phyloP scores from a whole-genome alignment of 2,888 invertebrate genomes.

The Melanargia galathea region DNA sequence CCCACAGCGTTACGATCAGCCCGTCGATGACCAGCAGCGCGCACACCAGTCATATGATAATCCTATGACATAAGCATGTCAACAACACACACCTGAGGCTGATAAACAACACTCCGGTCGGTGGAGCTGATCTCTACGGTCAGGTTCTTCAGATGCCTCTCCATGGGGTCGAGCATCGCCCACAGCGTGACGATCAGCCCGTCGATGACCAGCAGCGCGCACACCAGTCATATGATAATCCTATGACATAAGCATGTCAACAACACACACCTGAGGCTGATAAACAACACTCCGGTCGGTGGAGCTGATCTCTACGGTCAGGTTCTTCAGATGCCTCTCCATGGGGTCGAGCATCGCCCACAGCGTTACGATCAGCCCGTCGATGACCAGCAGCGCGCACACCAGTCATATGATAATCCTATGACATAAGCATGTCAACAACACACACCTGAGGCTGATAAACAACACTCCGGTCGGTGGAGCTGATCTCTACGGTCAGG shows the following conservation, averaged over 20 bases:
- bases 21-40: too few relatives aligned
- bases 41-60: too few relatives aligned
- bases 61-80: too few relatives aligned
- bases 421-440: background rate
- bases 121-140: too few relatives aligned
- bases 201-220: too few relatives aligned
- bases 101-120: too few relatives aligned
- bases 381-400: constrained; percentile 90
- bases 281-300: constrained; percentile 91
- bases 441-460: constrained; percentile 89
- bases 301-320: constrained; percentile 89
- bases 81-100: too few relatives aligned
- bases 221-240: too few relatives aligned
- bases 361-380: constrained; percentile 90
- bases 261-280: constrained; percentile 86
- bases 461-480: constrained; percentile 89
- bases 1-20: too few relatives aligned
- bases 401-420: constrained; percentile 78
- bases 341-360: constrained; percentile 95
- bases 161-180: too few relatives aligned
- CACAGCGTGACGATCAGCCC: too few relatives aligned
- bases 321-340: constrained; percentile 91
- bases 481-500: constrained; percentile 89
- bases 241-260: background rate
- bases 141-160: too few relatives aligned